Evolutionary conservation across 1,140 invertebrate genomes (phyloP).

Genomic region (Yoshiicerus persimilis): DNA sequence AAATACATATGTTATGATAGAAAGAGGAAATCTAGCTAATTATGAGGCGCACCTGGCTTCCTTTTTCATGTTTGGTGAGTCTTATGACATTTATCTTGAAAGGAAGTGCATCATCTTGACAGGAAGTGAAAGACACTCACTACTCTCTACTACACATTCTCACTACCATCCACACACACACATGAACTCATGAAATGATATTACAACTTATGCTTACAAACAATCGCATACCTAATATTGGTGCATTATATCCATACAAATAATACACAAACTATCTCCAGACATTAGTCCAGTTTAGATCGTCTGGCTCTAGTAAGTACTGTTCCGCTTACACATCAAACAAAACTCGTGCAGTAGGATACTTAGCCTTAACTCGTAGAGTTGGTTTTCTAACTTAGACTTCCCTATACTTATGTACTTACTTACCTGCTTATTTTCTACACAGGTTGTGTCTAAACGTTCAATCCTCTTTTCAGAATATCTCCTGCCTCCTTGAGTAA

Average conservation of each 20-base stretch:
- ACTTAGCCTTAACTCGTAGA: background rate
- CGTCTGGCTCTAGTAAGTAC: too few species aligned
- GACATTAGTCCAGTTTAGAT: background rate
- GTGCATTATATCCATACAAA: too few species aligned
- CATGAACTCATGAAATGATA: too few species aligned
- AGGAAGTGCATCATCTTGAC: conserved; percentile 46
- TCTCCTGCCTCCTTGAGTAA: background rate
- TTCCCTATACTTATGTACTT: background rate
- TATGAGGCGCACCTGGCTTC: conserved; percentile 47
- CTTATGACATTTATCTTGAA: conserved; percentile 45
- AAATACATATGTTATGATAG: conserved; percentile 21
- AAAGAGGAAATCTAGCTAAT: conserved; percentile 47
- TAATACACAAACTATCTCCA: background rate
- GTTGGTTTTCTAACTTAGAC: background rate
- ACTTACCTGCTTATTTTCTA: background rate
- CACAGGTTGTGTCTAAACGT: background rate
- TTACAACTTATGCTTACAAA: too few species aligned
- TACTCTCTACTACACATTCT: background rate
- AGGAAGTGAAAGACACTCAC: conserved; percentile 44
- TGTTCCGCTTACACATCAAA: background rate
- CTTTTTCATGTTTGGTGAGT: conserved; percentile 45
- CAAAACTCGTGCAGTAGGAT: background rate
- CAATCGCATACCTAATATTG: too few species aligned
- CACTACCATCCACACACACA: background rate
- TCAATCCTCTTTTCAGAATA: background rate